Evolutionary conservation across 2,113 vertebrate species (phyloP), one percentile per base, ranked within the genome.

Genomic region (Actenoides lindsayi): DNA sequence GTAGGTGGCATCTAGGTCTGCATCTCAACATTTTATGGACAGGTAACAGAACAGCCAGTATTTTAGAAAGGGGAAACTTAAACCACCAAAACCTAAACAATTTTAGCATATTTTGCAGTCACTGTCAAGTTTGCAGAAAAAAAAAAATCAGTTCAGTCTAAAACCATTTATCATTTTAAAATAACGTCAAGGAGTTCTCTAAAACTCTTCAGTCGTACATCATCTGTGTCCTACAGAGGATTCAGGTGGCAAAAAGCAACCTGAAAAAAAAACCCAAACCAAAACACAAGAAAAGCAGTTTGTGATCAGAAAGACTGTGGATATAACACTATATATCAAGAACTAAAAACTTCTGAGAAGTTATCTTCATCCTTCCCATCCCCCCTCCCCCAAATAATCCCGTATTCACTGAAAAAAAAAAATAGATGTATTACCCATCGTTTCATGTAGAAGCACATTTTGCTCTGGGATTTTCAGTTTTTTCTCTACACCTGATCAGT

Each of bases 161-260:
- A 89, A 74, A 2, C 9, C 60, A 91, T 95, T 95, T 75, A 68
- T 91, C 73, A 64, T 84, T 91, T 62, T 71, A 71, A 91, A 94
- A 84, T 60, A 92, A 80, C 23, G 60, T 71, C 91, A 95, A 87
- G 48, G 50, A 91, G 62, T 46, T 93, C 80, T 79, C 69, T 86
- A 27, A 33, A 92, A 89, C 35, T 87, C 83, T 67, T 91, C 62
- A 46, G 64, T 84, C 83, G 48, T 82, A 93, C 0, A 19, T 75
- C 74, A 95, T 75, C 64, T 67, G 25, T 51, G 56, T 63, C 64
- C 83, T 79, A 81, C 28, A 89, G 80, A 89, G 81, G 57, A 89
- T 62, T 94, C 77, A 68, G 50, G 30, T 71, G 30, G 79, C 17
- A 92, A 92, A 89, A 74, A 67, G 23, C 48, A 80, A 80, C 70